phyloP scores from a whole-genome alignment of 2,888 invertebrate genomes.

The Elmis aenea region DNA sequence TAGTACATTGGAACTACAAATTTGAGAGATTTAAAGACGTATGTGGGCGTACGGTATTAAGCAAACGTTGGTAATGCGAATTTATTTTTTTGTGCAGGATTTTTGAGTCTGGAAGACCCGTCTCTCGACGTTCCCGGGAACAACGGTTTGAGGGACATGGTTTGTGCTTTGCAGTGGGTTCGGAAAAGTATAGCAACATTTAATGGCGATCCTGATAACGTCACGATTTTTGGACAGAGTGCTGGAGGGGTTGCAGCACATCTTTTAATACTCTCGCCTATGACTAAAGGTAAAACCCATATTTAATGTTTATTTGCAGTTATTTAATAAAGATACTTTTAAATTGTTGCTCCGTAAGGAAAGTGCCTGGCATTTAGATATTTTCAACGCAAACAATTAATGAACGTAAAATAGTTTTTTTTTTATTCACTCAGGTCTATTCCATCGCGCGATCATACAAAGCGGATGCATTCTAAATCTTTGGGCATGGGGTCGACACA shows the following conservation, averaged over 20 bases:
- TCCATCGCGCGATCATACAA: slow-evolving; percentile 39
- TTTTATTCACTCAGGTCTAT: slow-evolving; percentile 31
- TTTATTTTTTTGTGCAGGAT: slow-evolving; percentile 40
- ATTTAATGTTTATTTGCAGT: slow-evolving; percentile 43
- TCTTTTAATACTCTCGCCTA: slow-evolving; percentile 48
- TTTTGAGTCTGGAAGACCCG: slow-evolving; percentile 47
- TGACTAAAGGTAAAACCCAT: slow-evolving; percentile 44
- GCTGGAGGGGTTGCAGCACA: slow-evolving; percentile 50
- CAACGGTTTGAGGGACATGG: slow-evolving; percentile 52
- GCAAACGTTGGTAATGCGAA: too few relatives aligned
- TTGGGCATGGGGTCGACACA: slow-evolving; percentile 36
- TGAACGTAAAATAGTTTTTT: too few relatives aligned
- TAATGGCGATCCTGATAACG: slow-evolving; percentile 51
- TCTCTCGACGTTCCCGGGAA: slow-evolving; percentile 50
- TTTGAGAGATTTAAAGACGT: too few relatives aligned
- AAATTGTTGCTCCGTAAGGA: too few relatives aligned
- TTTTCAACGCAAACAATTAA: too few relatives aligned
- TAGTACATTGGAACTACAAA: too few relatives aligned
- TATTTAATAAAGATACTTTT: slow-evolving; percentile 36
- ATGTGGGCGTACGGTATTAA: too few relatives aligned
- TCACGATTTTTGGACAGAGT: slow-evolving; percentile 52
- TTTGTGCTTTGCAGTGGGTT: slow-evolving; percentile 51
- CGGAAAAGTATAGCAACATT: slow-evolving; percentile 49
- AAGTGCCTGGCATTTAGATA: too few relatives aligned
- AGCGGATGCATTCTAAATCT: slow-evolving; percentile 36